A percentile compares a stretch with the other conserved stretches of the same genome.
Evolutionary conservation across 1,140 invertebrate genomes (phyloP).

Genomic region (Drosophila nigrodunni): DNA sequence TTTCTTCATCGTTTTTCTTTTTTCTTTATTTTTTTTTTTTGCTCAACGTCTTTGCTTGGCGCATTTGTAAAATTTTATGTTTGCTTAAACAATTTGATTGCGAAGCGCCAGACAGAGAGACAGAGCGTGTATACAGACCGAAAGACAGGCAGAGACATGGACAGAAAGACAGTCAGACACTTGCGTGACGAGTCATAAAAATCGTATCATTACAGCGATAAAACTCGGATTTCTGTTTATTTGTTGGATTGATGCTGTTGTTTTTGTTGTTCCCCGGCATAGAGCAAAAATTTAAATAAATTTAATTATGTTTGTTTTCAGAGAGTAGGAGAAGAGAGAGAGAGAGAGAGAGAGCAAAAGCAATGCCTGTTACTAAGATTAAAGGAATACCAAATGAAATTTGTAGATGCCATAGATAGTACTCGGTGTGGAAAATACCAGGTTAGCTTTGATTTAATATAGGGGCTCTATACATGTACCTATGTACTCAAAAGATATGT

Average conservation of each 20-base stretch:
- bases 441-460: constrained; percentile 19
- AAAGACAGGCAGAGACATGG: constrained; percentile 44
- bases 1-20: constrained; percentile 34
- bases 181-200: constrained; percentile 79
- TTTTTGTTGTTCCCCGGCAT: constrained; percentile 40
- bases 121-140: neutral
- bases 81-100: constrained; percentile 82
- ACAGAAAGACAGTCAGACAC: constrained; percentile 48
- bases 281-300: constrained; percentile 75
- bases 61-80: constrained; percentile 81
- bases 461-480: neutral
- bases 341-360: neutral
- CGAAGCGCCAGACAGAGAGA: constrained; percentile 27
- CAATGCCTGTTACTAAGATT: constrained; percentile 65
- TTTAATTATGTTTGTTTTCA: constrained; percentile 75
- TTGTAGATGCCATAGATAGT: constrained; percentile 71
- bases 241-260: constrained; percentile 56
- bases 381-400: constrained; percentile 79
- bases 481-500: neutral
- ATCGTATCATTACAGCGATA: constrained; percentile 81
- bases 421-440: neutral
- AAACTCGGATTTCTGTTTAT: constrained; percentile 79
- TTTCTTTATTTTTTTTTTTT: constrained; percentile 34
- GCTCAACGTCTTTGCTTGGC: constrained; percentile 24
- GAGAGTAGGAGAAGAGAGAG: constrained; percentile 15